A percentile compares a stretch with the other conserved stretches of the same genome.
phyloP scores from a whole-genome alignment of 2,113 vertebrate genomes.

The Perca fluviatilis region DNA sequence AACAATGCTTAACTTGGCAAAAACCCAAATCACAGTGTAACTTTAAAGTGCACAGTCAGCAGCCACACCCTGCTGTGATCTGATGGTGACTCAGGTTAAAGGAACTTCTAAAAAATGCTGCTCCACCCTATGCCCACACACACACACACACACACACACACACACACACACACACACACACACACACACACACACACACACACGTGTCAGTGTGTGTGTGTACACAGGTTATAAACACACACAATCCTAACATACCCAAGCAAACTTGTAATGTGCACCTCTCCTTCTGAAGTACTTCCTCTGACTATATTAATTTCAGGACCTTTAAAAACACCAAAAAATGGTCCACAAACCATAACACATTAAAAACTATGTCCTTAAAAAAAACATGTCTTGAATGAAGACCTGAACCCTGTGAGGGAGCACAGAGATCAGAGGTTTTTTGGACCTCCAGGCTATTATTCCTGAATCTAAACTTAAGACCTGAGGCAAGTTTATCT shows the following conservation, averaged over 20 bases:
- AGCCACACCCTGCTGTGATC: slow-evolving; percentile 49
- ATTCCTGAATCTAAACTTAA: not conserved
- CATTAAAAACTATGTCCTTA: no score
- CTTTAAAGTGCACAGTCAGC: slow-evolving; percentile 40
- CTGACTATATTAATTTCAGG: slow-evolving; percentile 1
- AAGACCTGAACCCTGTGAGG: not conserved
- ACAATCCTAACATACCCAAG: not conserved
- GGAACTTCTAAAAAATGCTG: slow-evolving; percentile 73
- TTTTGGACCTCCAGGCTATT: not conserved
- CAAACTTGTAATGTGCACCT: not conserved
- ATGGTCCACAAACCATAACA: no score
- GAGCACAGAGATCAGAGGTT: not conserved
- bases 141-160: slow-evolving; percentile 28
- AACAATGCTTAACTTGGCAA: slow-evolving; percentile 7
- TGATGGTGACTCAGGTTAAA: slow-evolving; percentile 75
- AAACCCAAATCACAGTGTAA: not conserved
- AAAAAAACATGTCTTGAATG: no score
- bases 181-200: slow-evolving; percentile 15
- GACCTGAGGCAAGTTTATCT: not conserved
- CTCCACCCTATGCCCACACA: slow-evolving; percentile 37
- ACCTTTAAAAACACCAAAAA: not conserved
- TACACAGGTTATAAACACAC: slow-evolving; percentile 24
- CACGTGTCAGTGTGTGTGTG: not conserved
- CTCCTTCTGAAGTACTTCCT: not conserved
- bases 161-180: slow-evolving; percentile 29